These are phyloP conservation scores for Scaptomyza caliginosa DNA, from an alignment of 2,888 invertebrate species.

Conservation along the genomic window DNA sequence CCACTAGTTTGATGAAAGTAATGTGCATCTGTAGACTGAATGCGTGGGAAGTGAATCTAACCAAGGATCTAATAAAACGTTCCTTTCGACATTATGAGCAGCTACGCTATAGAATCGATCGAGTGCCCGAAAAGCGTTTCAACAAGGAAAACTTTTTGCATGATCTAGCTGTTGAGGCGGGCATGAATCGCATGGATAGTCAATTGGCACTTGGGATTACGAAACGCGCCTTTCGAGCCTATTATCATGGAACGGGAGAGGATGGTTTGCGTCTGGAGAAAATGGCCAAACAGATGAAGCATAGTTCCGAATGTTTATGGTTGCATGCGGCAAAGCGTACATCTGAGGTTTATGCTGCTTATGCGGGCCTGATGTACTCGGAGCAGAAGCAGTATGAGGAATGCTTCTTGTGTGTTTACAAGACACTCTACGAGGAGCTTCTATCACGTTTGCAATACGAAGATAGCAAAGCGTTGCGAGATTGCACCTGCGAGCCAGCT, in stretches of 20 bases:
- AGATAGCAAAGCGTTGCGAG: neutral
- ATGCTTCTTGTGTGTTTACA: conserved; percentile 70
- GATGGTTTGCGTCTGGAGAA: conserved; percentile 48
- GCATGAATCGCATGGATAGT: conserved; percentile 75
- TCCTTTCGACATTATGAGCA: conserved; percentile 75
- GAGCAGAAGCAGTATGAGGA: conserved; percentile 64
- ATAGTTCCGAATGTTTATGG: conserved; percentile 75
- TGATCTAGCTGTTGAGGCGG: conserved; percentile 68
- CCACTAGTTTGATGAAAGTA: conserved; percentile 56
- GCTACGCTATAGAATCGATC: conserved; percentile 62
- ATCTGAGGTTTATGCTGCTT: conserved; percentile 66
- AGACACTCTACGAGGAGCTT: conserved; percentile 56
- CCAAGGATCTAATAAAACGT: conserved; percentile 48
- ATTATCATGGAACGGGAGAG: conserved; percentile 70
- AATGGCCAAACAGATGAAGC: conserved; percentile 39
- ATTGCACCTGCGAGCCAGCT: conserved; percentile 23
- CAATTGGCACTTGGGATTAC: conserved; percentile 77
- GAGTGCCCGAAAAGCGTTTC: conserved; percentile 64
- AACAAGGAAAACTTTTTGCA: conserved; percentile 73
- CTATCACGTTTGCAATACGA: conserved; percentile 46
- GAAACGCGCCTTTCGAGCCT: conserved; percentile 80
- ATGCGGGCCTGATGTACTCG: conserved; percentile 67
- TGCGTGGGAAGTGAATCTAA: conserved; percentile 59
- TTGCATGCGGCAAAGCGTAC: conserved; percentile 76
- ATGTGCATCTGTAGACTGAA: conserved; percentile 76